Evolutionary conservation across 2,113 vertebrate species (phyloP).

Genomic region (Hippoglossus stenolepis): DNA sequence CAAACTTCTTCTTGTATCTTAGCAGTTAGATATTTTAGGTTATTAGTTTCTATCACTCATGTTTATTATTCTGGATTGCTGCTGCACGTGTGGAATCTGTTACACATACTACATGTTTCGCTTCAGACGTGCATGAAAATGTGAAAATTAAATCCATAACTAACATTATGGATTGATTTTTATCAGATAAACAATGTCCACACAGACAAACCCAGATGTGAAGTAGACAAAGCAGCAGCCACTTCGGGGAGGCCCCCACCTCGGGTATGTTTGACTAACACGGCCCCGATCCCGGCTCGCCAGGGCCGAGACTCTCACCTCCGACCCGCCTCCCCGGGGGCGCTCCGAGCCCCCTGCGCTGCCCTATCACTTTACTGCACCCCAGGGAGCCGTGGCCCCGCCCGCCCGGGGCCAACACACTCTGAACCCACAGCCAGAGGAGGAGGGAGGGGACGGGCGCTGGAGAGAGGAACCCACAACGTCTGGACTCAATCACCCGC

Average conservation of each 20-base stretch:
- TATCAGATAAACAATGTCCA: too few relatives aligned
- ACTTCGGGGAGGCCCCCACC: constrained; percentile 50
- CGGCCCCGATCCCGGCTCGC: constrained; percentile 40
- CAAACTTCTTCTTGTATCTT: too few relatives aligned
- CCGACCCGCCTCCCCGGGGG: constrained; percentile 60
- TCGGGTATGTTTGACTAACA: constrained; percentile 58
- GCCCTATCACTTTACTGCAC: constrained; percentile 79
- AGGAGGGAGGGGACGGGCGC: background rate
- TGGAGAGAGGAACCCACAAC: constrained; percentile 60
- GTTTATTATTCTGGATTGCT: too few relatives aligned
- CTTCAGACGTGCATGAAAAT: too few relatives aligned
- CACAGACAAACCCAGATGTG: constrained; percentile 35
- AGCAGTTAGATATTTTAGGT: too few relatives aligned
- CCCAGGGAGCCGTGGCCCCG: constrained; percentile 62
- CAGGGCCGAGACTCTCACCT: constrained; percentile 50
- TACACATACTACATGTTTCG: too few relatives aligned
- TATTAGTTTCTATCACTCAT: too few relatives aligned
- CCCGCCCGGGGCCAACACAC: constrained; percentile 47
- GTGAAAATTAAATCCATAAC: too few relatives aligned
- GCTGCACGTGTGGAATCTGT: too few relatives aligned
- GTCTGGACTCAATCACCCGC: constrained; percentile 79
- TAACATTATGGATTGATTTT: too few relatives aligned
- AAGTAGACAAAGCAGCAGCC: constrained; percentile 27
- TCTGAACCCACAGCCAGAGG: constrained; percentile 52
- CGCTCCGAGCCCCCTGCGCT: constrained; percentile 40